Base-by-base conservation (phyloP, 1,140 invertebrate species). In the Panonychus citri region DNA sequence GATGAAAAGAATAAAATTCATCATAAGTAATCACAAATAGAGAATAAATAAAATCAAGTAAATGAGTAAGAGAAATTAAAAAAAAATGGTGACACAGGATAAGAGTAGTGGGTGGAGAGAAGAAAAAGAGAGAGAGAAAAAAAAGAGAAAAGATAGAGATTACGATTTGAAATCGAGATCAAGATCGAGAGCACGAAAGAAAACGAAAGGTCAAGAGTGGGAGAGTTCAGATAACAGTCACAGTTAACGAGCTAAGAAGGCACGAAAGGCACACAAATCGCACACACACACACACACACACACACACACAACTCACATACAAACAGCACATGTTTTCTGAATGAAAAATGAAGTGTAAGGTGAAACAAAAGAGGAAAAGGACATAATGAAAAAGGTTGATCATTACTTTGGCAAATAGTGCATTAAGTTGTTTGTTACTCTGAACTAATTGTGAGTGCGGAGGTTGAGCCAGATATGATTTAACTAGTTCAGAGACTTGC, bases 401-500 rank as follows among this genome's bases (percentile, higher is more conserved):
- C 52, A 49, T 28, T 59, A 65, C 64, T 62, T 66, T 66, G 40
- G 59, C 59, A 52, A 66, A 66, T 19, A 66, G 60, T 46, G 61
- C 62, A 57, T 64, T 62, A 46, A 66, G 55, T 46, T 65, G 64
- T 56, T 66, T 64, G 34, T 59, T 55, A 53, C 55, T 82, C 70
- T 82, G 82, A 46, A 46, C 43, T 21, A 46, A 46, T 69, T 84
- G 83, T 46, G 77, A 77, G 69, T 84, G 83, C 46, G 77, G 78
- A 60, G 81, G 81, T 71, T 85, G 82, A 64, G 80, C 75, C 61
- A 86, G 75, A 68, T 85, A 85, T 49, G 78, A 78, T 53, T 80
- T 78, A 49, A 86, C 82, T 73, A 84, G 82, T 70, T 85, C 81
- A 68, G 79, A 80, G 10, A 86, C 81, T 74, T 86, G 83, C 62